Conservation (phyloP, 2,888 invertebrate genomes). For the Hypercompe scribonia region DNA sequence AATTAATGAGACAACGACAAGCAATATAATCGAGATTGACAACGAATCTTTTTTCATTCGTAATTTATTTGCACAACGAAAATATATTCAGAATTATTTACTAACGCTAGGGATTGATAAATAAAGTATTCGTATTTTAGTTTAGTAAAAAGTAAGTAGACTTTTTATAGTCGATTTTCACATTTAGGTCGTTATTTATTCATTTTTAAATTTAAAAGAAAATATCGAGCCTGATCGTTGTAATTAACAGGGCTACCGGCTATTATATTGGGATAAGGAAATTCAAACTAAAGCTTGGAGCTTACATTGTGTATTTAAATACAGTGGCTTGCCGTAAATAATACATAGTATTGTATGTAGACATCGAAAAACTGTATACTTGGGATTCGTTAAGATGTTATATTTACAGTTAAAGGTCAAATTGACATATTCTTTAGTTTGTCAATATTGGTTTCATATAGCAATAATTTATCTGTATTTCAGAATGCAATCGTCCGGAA, state of each 20-base stretch:
- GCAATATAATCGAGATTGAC: constrained; percentile 69
- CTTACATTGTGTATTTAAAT: not conserved
- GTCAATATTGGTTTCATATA: not conserved
- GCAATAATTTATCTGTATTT: not conserved
- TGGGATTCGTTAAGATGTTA: not conserved
- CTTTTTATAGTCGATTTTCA: constrained; percentile 29
- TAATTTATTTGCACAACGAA: constrained; percentile 69
- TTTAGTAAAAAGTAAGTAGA: constrained; percentile 40
- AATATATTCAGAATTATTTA: constrained; percentile 51
- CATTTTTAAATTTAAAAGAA: not conserved
- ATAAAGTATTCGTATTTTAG: constrained; percentile 37
- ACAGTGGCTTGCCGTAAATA: not conserved
- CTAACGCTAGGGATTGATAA: constrained; percentile 42
- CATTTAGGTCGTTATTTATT: constrained; percentile 15
- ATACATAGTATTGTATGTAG: not conserved
- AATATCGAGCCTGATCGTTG: constrained; percentile 4
- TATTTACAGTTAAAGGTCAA: not conserved
- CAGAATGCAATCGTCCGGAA: not conserved
- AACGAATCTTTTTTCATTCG: constrained; percentile 68
- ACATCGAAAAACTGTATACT: not conserved
- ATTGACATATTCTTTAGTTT: not conserved
- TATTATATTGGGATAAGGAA: not conserved
- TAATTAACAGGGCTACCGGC: constrained; percentile 22
- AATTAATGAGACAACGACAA: constrained; percentile 66
- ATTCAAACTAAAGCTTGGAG: not conserved